Evolutionary conservation across 2,113 vertebrate genomes (phyloP), one percentile per base, ranked within the genome.

Genomic region (Rutilus rutilus): DNA sequence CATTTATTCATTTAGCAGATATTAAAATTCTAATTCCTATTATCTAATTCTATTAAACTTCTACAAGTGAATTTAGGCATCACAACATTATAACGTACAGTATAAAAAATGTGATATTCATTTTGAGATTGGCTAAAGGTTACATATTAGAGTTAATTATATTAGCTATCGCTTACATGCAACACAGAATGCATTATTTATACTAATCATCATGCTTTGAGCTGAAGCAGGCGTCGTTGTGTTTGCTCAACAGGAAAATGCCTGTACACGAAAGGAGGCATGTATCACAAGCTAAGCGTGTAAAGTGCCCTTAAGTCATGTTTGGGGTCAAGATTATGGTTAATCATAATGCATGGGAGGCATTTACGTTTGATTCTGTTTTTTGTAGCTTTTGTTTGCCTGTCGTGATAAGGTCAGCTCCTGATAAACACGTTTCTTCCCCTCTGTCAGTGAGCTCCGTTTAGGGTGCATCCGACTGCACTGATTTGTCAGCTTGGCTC

Each of bases 401-500:
- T 82, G n/a, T 50, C 60, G 11, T 27, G 25, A 21, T 67, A 9
- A 52, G 79, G 60, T 82, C 79, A 67, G 60, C 36, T 42, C 19
- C 47, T 23, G 50, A 78, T 60, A 8, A 59, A 39, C 54, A 60
- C 23, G 42, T 57, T 52, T 54, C 17, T 47, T 69, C 45, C 11
- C 45, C 27, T 54, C 64, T 39, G 80, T 69, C 80, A 50, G 19
- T 33, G 27, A 64, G 17, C 19, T 52, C 59, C 27, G 25, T 42
- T 86, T 86, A 75, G 57, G 71, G 21, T 75, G 62, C 79, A 82
- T 67, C 62, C 17, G 30, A 33, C 36, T 82, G 10, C 42, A 39
- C 65, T 42, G 64, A 62, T 60, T 73, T 78, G 81, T 84, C 80
- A 62, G 36, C 71, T n/a, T 14, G 42, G 78, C 78, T 83, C 79